Conservation (phyloP, 1,140 invertebrate genomes). For the Episyrphus balteatus region DNA sequence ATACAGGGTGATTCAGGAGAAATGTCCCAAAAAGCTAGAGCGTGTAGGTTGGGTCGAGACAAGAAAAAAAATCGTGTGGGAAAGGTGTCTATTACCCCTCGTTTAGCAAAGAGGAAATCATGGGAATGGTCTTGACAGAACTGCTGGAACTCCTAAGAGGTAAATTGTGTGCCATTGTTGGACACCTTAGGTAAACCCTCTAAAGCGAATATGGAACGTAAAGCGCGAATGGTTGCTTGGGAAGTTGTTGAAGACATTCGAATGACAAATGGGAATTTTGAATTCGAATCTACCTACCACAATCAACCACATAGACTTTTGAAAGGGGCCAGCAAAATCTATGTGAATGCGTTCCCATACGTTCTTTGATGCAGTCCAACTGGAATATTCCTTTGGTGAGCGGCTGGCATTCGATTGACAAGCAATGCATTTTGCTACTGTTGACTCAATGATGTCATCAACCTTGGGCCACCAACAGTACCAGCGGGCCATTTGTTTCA, state of each 20-base stretch:
- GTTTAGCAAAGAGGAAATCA: no score
- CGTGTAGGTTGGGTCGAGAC: no score
- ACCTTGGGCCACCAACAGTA: background rate
- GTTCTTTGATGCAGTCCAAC: slow-evolving; percentile 18
- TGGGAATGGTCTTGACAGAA: slow-evolving; percentile 6
- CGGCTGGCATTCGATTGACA: background rate
- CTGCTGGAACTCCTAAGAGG: background rate
- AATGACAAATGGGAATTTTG: slow-evolving; percentile 22
- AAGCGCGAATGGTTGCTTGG: slow-evolving; percentile 6
- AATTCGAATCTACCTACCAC: slow-evolving; percentile 19
- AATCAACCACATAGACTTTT: slow-evolving; percentile 12
- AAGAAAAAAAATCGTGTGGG: no score
- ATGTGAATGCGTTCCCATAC: slow-evolving; percentile 16
- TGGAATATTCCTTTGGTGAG: background rate
- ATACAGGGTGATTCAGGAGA: no score
- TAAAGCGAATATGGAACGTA: background rate
- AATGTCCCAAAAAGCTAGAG: no score
- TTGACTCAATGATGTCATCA: background rate
- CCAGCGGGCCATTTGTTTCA: background rate
- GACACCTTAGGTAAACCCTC: background rate
- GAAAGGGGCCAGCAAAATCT: slow-evolving; percentile 19
- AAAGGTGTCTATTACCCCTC: no score
- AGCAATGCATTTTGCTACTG: background rate
- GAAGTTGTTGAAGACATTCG: slow-evolving; percentile 5
- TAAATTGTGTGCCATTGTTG: slow-evolving; percentile 1